Evolutionary conservation across 1,140 invertebrate genomes (phyloP), one percentile per base, ranked within the genome.

Genomic region (Polypedilum vanderplanki): DNA sequence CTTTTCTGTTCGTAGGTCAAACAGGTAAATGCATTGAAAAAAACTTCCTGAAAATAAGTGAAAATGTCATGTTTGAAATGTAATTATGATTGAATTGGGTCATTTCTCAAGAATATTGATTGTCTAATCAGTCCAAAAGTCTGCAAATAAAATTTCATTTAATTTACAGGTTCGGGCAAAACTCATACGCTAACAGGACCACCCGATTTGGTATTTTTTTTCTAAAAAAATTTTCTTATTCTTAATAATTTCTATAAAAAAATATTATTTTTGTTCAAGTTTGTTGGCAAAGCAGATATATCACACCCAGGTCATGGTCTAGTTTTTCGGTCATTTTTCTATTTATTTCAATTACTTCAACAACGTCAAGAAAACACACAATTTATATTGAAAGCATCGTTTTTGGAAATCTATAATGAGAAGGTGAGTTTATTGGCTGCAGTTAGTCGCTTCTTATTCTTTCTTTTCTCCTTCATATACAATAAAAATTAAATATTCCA

Each of bases 81-180:
- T 18, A 70, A 70, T 70, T 18, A 18, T 20, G 18, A 20, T 67
- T 67, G 15, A 57, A 57, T n/a, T 57, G n/a, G 46, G 46, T 57
- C 46, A 70, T 33, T 33, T 33, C 65, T 18, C 17, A 70, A 17
- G 18, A 70, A 70, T 18, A 70, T 70, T 10, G 65, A 70, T 70
- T 70, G 65, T 70, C 65, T 70, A 20, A 70, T 70, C 17, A 70
- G 65, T 22, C 65, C 65, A 70, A 20, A 70, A 70, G 65, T 70
- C n/a, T n/a, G n/a, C n/a, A n/a, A n/a, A n/a, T n/a, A n/a, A n/a
- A n/a, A n/a, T n/a, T n/a, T n/a, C n/a, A n/a, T n/a, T n/a, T n/a
- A n/a, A n/a, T n/a, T n/a, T n/a, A 99, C 96, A 0, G 96, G 96
- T 20, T 95, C 93, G 79, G 96, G 96, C 10, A 98, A 98, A 85